Evolutionary conservation across 92 coral and sea anemone species (phyloP).

Genomic region (Porites cylindrica): DNA sequence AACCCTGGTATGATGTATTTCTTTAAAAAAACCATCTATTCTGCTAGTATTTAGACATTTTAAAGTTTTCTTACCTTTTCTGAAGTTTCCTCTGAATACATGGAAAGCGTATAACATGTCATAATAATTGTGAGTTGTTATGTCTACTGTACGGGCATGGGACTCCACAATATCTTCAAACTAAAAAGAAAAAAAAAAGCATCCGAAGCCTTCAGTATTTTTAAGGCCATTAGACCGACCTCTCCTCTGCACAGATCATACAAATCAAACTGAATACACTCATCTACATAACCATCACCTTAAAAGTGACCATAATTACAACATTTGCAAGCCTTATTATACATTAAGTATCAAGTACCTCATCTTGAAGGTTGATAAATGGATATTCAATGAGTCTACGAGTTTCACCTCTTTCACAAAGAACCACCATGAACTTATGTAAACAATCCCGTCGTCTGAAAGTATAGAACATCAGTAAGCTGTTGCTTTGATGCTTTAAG

Average conservation of each 20-base stretch:
- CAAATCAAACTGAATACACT: no score
- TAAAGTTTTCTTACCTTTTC: slow-evolving; percentile 77
- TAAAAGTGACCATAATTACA: no score
- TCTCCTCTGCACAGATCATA: no score
- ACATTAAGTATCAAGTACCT: slow-evolving; percentile 61
- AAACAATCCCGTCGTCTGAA: slow-evolving; percentile 94
- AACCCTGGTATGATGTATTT: no score
- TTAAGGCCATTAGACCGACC: not conserved
- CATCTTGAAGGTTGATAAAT: slow-evolving; percentile 90
- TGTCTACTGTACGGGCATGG: slow-evolving; percentile 98
- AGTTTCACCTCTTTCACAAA: slow-evolving; percentile 93
- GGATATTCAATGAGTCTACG: slow-evolving; percentile 95
- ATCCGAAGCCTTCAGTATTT: not conserved
- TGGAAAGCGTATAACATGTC: slow-evolving; percentile 95
- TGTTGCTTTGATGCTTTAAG: no score
- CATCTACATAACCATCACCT: no score
- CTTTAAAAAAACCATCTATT: no score
- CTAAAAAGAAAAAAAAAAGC: slow-evolving; percentile 33
- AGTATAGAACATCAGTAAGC: not conserved
- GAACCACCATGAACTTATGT: slow-evolving; percentile 95
- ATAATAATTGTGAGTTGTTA: slow-evolving; percentile 90
- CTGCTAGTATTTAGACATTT: not conserved
- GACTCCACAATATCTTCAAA: slow-evolving; percentile 96
- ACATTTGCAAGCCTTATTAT: no score
- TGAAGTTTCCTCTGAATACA: slow-evolving; percentile 93